phyloP scores from a whole-genome alignment of 2,113 vertebrate genomes.

The Erythrocercus mccallii region DNA sequence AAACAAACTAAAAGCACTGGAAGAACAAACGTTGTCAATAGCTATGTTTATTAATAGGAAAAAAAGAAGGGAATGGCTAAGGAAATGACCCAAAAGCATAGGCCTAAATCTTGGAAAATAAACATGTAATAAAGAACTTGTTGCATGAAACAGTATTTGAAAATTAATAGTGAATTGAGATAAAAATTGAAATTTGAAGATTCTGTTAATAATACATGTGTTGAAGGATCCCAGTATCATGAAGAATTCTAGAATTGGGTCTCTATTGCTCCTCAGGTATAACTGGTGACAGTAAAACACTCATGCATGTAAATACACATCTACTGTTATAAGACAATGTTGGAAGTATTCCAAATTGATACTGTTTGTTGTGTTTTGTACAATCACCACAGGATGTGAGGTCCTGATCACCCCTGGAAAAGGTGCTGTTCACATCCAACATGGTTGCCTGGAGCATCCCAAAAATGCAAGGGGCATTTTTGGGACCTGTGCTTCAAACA shows the following conservation, averaged over 20 bases:
- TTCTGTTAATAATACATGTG: neutral
- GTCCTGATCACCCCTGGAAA: neutral
- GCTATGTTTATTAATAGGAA: neutral
- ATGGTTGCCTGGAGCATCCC: neutral
- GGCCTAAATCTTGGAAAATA: neutral
- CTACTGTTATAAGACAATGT: neutral
- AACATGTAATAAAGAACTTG: neutral
- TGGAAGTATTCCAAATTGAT: neutral
- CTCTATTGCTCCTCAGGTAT: neutral
- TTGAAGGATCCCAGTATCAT: neutral
- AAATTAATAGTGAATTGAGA: neutral
- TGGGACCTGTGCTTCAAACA: neutral
- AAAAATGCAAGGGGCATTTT: neutral
- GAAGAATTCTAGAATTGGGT: neutral
- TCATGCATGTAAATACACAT: neutral
- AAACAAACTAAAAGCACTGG: neutral
- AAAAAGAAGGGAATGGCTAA: neutral
- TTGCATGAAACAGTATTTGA: neutral
- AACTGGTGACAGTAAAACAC: neutral
- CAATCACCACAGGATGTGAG: neutral
- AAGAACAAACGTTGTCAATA: neutral
- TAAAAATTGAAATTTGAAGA: neutral
- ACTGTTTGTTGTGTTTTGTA: neutral
- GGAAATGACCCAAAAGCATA: neutral
- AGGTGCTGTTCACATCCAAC: rapidly evolving